Percentiles rank a stretch among this genome's conserved stretches.
phyloP scores from a whole-genome alignment of 1,140 invertebrate species.

The Trachymyrmex septentrionalis region DNA sequence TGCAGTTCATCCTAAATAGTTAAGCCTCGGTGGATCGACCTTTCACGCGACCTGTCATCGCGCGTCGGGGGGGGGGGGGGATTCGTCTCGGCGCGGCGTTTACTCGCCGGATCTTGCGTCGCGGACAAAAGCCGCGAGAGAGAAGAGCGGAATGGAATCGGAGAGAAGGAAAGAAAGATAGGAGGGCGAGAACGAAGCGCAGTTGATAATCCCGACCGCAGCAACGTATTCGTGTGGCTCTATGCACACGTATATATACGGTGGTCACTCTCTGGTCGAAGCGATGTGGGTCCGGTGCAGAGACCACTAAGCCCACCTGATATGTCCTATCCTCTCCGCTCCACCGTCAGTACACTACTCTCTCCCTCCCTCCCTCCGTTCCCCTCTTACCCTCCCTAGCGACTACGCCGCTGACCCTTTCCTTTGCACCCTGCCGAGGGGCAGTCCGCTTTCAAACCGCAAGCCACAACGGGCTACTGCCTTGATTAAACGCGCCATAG shows the following conservation, averaged over 20 bases:
- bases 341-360: conserved; percentile 9
- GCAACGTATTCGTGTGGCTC: conserved; percentile 57
- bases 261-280: conserved; percentile 84
- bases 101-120: background rate
- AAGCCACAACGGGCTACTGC: conserved; percentile 86
- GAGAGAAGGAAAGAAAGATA: conserved; percentile 40
- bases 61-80: too few relatives aligned
- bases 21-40: background rate
- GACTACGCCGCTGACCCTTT: conserved; percentile 78
- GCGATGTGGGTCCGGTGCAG: conserved; percentile 81
- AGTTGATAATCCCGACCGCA: conserved; percentile 70
- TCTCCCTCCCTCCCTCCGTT: conserved; percentile 58
- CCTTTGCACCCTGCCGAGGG: conserved; percentile 81
- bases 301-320: conserved; percentile 86
- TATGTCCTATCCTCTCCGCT: conserved; percentile 76
- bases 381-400: conserved; percentile 25
- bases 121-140: conserved; percentile 16
- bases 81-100: background rate
- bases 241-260: conserved; percentile 74
- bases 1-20: background rate
- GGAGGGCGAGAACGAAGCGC: conserved; percentile 41
- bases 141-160: background rate
- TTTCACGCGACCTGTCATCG: conserved; percentile 7
- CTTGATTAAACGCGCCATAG: conserved; percentile 87
- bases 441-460: conserved; percentile 82